Conservation (phyloP, 1,140 invertebrate genomes). For the Microplitis mediator region DNA sequence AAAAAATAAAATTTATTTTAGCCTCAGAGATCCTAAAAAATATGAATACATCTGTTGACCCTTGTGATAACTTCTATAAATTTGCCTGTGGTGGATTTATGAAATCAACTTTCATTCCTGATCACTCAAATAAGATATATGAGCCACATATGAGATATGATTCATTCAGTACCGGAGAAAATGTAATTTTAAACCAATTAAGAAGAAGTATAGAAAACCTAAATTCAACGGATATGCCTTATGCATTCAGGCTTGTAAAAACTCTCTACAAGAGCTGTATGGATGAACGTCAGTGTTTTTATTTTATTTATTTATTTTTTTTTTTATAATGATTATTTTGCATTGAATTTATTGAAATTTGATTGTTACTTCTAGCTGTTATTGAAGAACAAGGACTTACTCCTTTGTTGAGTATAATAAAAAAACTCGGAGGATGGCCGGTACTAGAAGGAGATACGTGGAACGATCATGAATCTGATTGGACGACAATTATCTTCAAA, state of each 20-base stretch:
- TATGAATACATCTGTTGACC: constrained; percentile 68
- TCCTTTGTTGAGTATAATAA: constrained; percentile 74
- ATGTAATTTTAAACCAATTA: constrained; percentile 80
- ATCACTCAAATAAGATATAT: constrained; percentile 74
- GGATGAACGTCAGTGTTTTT: constrained; percentile 76
- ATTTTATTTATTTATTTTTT: too few species aligned
- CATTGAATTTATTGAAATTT: background rate
- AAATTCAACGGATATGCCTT: constrained; percentile 68
- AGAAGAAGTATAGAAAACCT: constrained; percentile 76
- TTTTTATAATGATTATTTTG: too few species aligned
- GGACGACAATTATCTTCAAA: constrained; percentile 82
- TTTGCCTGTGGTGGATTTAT: constrained; percentile 68
- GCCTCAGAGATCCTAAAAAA: constrained; percentile 64
- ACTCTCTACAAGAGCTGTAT: constrained; percentile 82
- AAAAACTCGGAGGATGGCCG: constrained; percentile 88
- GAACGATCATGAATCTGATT: constrained; percentile 74
- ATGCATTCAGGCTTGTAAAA: constrained; percentile 77
- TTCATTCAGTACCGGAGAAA: constrained; percentile 80
- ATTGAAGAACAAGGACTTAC: constrained; percentile 77
- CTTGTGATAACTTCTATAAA: constrained; percentile 83
- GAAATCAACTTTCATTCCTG: constrained; percentile 61
- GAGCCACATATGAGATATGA: too few species aligned
- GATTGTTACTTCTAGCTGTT: constrained; percentile 60
- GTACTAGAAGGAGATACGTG: constrained; percentile 83
- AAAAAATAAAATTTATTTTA: constrained; percentile 31